Percentiles rank a stretch among this genome's conserved stretches.
phyloP scores from a whole-genome alignment of 2,113 vertebrate species.

The Kryptolebias marmoratus region DNA sequence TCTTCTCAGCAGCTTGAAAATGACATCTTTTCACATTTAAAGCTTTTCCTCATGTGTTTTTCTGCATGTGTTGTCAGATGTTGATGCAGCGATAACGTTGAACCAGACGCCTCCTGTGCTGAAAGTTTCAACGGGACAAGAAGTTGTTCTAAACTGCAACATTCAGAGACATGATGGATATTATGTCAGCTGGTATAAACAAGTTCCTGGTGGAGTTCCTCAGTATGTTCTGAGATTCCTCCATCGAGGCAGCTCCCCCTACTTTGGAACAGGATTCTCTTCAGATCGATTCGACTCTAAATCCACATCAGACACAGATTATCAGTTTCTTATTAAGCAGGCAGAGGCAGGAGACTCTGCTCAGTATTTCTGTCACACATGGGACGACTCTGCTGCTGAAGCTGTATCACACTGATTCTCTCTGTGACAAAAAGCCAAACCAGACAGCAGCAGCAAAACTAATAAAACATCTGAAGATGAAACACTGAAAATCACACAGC shows the following conservation, averaged over 20 bases:
- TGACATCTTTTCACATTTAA: not conserved
- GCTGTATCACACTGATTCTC: not conserved
- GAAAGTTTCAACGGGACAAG: conserved; percentile 38
- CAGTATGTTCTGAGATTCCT: conserved; percentile 8
- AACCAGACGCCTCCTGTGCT: conserved; percentile 33
- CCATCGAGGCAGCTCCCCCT: not conserved
- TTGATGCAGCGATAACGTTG: conserved; percentile 32
- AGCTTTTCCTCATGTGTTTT: not conserved
- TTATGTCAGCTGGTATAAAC: conserved; percentile 26
- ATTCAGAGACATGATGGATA: accelerated
- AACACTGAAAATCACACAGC: not conserved
- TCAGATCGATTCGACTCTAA: conserved; percentile 20
- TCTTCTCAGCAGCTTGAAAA: not conserved
- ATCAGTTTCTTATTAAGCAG: conserved; percentile 28
- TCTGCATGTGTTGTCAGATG: conserved; percentile 30
- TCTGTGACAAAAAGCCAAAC: conserved; percentile 22
- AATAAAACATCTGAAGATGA: not conserved
- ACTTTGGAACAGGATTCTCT: conserved; percentile 54
- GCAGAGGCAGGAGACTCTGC: conserved; percentile 24
- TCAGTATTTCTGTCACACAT: conserved; percentile 6
- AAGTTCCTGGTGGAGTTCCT: conserved; percentile 52
- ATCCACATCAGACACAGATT: conserved; percentile 20
- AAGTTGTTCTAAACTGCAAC: conserved; percentile 49
- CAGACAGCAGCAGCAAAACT: not conserved
- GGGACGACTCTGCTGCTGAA: accelerated